A percentile compares a stretch with the other conserved stretches of the same genome.
Conservation (phyloP, 92 coral and sea anemone genomes). For the Umimayanthus chanpuru region DNA sequence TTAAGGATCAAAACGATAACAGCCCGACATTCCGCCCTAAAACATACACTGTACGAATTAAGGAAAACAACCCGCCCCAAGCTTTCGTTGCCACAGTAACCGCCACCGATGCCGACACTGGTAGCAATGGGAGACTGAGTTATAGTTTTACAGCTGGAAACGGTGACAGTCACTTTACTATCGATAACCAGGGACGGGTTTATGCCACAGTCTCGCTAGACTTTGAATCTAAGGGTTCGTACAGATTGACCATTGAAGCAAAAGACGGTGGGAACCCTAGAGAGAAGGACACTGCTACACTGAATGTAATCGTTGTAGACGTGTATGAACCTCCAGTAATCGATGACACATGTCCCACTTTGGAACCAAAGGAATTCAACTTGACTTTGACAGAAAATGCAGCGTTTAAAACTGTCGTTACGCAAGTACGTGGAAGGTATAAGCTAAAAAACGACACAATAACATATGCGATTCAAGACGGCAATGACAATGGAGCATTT, state of each 20-base stretch:
- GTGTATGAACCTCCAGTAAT: conserved; percentile 35
- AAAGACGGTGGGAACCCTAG: conserved; percentile 83
- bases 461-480: conserved; percentile 74
- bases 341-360: conserved; percentile 89
- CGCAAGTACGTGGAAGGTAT: conserved; percentile 77
- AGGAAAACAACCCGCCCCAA: conserved; percentile 62
- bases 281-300: conserved; percentile 67
- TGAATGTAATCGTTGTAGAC: conserved; percentile 77
- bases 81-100: conserved; percentile 64
- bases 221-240: conserved; percentile 69
- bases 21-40: conserved; percentile 45
- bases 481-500: conserved; percentile 76
- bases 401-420: conserved; percentile 61
- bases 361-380: conserved; percentile 87
- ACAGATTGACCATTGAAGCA: conserved; percentile 69
- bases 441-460: conserved; percentile 43
- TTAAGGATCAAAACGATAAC: conserved; percentile 70
- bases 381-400: conserved; percentile 73
- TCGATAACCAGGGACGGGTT: conserved; percentile 61
- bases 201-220: conserved; percentile 68
- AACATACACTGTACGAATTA: conserved; percentile 49
- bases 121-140: conserved; percentile 52
- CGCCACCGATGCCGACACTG: conserved; percentile 72
- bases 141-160: conserved; percentile 59
- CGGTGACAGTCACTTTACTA: conserved; percentile 50